These are phyloP conservation scores for Agelaius tricolor DNA, from an alignment of 2,113 vertebrate genomes.

Conservation along the genomic window DNA sequence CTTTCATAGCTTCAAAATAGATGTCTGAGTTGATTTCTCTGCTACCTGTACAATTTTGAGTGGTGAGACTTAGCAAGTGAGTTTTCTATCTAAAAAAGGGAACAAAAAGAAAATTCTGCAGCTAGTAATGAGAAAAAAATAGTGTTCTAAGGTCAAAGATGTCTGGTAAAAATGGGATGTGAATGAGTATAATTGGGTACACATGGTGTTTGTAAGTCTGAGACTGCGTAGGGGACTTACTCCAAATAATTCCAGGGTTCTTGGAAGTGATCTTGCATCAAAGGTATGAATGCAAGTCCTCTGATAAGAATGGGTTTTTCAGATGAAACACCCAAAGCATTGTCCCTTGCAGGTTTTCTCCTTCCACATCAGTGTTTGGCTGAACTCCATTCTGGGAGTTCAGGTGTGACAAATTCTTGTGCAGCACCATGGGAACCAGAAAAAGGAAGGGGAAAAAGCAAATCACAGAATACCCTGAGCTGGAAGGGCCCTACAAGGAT, in stretches of 20 bases:
- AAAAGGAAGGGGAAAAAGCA: not conserved
- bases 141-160: not conserved
- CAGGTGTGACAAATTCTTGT: not conserved
- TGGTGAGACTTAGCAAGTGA: not conserved
- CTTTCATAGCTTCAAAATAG: not conserved
- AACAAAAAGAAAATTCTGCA: not conserved
- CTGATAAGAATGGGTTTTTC: not conserved
- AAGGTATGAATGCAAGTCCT: not conserved
- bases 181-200: not conserved
- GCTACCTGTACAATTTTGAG: not conserved
- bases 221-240: not conserved
- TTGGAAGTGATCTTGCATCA: not conserved
- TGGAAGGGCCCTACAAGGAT: not conserved
- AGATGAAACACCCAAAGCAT: not conserved
- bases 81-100: not conserved
- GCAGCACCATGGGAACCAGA: not conserved
- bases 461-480: not conserved
- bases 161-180: not conserved
- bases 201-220: not conserved
- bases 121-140: not conserved
- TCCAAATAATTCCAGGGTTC: not conserved
- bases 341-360: not conserved
- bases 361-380: not conserved
- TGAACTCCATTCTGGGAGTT: not conserved
- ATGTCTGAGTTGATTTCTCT: not conserved